Base-by-base conservation (phyloP, 2,888 invertebrate species). In the Nomada hirtipes region DNA sequence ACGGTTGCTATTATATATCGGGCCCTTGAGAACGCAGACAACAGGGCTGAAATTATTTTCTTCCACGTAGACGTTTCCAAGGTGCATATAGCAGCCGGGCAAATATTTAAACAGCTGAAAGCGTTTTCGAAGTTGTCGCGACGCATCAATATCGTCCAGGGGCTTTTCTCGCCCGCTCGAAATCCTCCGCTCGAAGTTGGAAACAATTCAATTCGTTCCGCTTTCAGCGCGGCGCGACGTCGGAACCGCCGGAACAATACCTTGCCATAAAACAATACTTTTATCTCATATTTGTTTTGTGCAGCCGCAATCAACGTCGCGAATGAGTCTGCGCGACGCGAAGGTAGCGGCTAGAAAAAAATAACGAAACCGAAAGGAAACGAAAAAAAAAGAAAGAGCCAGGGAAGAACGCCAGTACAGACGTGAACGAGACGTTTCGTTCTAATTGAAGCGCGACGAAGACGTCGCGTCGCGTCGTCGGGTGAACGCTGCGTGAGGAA, bases 191-290 rank as follows among this genome's bases (percentile, higher is more conserved):
- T 60, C 50, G 36, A 52, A 63, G 55, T 52, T 60, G 53, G 47
- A n/a, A 76, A 76, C 78, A 69, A 64, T 70, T 70, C 59, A 44
- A 23, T 44, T 65, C 52, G 52, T 77, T 55, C 52, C 15, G 64
- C 15, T 79, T 65, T 70, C 42, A 65, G 29, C 26, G 61, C 23
- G 9, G 26, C 20, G 44, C 29, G 18, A 7, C 26, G 59, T 52
- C n/a, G 57, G 42, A 52, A 47, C 50, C 44, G 36, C 13, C 36
- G 29, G 42, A 60, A 79, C 79, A 77, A 71, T 73, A 44, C 61
- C 72, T 2, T 26, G 64, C 20, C 20, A 71, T 29, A 50, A 50
- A 71, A 80, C 67, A 80, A 78, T 78, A 68, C 79, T 78, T 80
- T 78, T 68, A 72, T 72, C 67, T 72, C 68, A 53, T 69, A 69